Base-by-base conservation (phyloP, 1,140 invertebrate species). In the Ephestia elutella region DNA sequence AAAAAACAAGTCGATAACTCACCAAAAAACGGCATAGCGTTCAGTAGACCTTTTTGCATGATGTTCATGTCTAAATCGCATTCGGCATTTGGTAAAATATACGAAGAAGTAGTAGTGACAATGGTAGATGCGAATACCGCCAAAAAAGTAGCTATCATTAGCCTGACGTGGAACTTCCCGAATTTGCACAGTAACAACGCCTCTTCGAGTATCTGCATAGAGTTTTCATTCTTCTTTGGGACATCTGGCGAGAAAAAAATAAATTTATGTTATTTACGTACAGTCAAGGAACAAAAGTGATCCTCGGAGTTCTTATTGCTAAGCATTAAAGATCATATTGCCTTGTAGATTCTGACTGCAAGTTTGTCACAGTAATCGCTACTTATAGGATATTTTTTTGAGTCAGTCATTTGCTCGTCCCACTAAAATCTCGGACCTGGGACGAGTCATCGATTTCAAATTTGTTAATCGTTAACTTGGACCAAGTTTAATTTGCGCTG, bases 61-160 rank as follows among this genome's bases (percentile, higher is more conserved):
- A 92, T 75, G 5, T 89, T 87, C 59, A 94, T 80, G 30, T 90
- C 66, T 0, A 94, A 78, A 77, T 94, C 93, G 70, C 93, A 94
- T 63, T 93, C 91, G 0, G 92, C 93, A 0, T 90, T 88, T 5
- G 93, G 92, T 35, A 94, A 69, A 20, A 94, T 91, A 69, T 91
- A 92, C 0, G 93, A 92, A 58, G 93, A 90, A 5, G 91, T 91
- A 0, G 90, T 89, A 0, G 91, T 92, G 28, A 93, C 92, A 51
- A 91, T 90, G 13, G 91, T 89, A 1, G 89, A 87, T 0, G 91
- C 86, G 76, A 90, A 91, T 1, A 89, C 80, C 0, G 90, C 90
- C 4, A 91, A 90, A 44, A 94, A 75, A 2, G 90, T 86, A 5
- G 90, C 76, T 2, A 92, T 53, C 5, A 93, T 70, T 8, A 94